Evolutionary conservation across 2,797 vertebrate genomes (phyloP).

Genomic region (Cossypha polioptera): DNA sequence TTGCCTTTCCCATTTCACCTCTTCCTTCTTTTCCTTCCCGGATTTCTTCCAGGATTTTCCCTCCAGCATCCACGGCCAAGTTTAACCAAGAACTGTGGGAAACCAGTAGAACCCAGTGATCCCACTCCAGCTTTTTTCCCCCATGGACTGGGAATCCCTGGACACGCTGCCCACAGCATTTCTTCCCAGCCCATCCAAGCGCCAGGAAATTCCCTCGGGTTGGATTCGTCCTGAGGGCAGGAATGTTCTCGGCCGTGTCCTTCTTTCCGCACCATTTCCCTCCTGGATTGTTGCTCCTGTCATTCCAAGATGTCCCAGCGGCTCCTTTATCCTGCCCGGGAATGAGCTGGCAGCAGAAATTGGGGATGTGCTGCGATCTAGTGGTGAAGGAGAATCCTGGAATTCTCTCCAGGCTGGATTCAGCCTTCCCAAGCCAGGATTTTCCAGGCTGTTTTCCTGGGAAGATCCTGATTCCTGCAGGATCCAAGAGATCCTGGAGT

Average conservation of each 20-base stretch:
- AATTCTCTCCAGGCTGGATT: not conserved
- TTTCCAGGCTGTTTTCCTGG: not conserved
- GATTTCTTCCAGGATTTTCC: not conserved
- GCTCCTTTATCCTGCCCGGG: not conserved
- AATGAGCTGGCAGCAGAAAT: not conserved
- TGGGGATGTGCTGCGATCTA: constrained; percentile 62
- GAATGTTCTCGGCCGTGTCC: not conserved
- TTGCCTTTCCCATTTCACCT: fast-evolving
- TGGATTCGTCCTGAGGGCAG: not conserved
- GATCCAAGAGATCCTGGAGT: not conserved
- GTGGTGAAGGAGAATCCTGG: not conserved
- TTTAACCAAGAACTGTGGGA: not conserved
- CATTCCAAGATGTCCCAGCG: not conserved
- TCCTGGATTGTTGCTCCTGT: not conserved
- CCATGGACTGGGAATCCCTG: fast-evolving
- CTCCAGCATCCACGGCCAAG: not conserved
- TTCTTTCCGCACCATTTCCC: not conserved
- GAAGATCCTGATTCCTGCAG: not conserved
- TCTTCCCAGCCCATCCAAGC: not conserved
- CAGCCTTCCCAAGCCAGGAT: not conserved
- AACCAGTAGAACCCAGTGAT: fast-evolving
- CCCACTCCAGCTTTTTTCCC: too few relatives aligned
- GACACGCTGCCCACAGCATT: fast-evolving
- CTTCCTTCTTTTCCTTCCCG: not conserved
- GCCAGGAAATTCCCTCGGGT: fast-evolving